Evolutionary conservation across 2,888 invertebrate genomes (phyloP).

Genomic region (Limnephilus rhombicus): DNA sequence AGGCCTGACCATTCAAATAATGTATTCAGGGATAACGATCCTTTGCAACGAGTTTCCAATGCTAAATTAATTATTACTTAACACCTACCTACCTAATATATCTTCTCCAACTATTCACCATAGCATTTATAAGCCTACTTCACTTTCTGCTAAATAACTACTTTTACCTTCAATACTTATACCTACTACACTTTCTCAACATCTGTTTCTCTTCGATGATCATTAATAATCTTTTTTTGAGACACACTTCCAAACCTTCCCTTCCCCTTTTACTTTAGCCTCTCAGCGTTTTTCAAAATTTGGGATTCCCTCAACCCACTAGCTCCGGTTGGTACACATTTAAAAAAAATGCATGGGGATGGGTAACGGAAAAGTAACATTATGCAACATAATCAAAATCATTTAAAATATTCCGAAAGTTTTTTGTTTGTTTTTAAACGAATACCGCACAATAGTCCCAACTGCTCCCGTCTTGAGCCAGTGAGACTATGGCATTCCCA

Average conservation of each 20-base stretch:
- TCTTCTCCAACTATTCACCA: not conserved
- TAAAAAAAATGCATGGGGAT: not conserved
- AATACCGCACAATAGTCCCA: too few relatives aligned
- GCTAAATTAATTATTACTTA: constrained; percentile 41
- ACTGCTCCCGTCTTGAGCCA: too few relatives aligned
- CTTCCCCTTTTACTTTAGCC: not conserved
- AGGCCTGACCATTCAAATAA: constrained; percentile 18
- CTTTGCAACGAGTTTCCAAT: constrained; percentile 12
- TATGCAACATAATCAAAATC: not conserved
- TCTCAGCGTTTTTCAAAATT: not conserved
- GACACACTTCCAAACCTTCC: not conserved
- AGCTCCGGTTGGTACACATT: not conserved
- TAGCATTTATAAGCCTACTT: not conserved
- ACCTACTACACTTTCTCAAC: not conserved
- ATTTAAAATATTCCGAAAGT: too few relatives aligned
- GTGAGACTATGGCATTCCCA: too few relatives aligned
- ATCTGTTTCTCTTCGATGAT: not conserved
- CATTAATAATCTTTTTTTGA: not conserved
- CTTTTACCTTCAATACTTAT: not conserved
- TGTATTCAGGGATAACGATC: constrained; percentile 42
- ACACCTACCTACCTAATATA: not conserved
- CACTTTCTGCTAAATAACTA: not conserved
- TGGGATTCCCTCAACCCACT: not conserved
- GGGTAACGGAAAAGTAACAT: not conserved
- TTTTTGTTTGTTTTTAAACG: too few relatives aligned